Base-by-base conservation (phyloP, 2,888 invertebrate species). In the Bellardia bayeri region DNA sequence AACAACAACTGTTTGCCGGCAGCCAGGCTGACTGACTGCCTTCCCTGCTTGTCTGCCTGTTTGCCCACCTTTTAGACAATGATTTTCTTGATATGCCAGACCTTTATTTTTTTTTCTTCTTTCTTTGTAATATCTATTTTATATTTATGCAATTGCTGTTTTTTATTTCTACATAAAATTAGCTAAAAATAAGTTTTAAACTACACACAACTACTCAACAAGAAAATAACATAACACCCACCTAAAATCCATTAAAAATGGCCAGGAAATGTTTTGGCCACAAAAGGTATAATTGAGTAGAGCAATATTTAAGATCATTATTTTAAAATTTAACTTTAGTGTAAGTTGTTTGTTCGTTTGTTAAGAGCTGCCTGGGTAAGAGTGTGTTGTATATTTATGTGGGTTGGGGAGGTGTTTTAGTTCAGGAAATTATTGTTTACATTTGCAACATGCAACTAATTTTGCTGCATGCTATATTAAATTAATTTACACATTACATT, bases 171-270 rank as follows among this genome's bases (percentile, higher is more conserved):
- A 13, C 49, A 82, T 54, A 58, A 85, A 82, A 82, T 78, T 86
- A 82, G 72, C 81, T 76, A 56, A 85, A 85, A 85, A 74, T 80
- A 85, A 56, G 71, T 56, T 75, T 68, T 58, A 64, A 74, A 69
- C 37, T 37, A 6, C 37, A 37, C 4, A 33, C 33, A 66, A 23
- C 23, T 23, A 23, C 23, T 23, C 23, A 1, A 23, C 23, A 23
- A 56, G 42, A 54, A 42, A 30, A 56, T 58, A 75, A 13, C 6
- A 23, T 49, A 66, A 56, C 85, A 80, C 85, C 85, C 72, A 74
- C 79, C 30, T 71, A 56, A 63, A 72, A 79, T 37, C 40, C 64
- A 66, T 66, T 72, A 11, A 51, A 69, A 49, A 49, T 72, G 42
- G 72, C 68, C 74, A 81, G 66, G 82, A 74, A 82, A 82, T 82